Base-by-base conservation (phyloP, 1,140 invertebrate genomes). In the Chironomus striatipennis region DNA sequence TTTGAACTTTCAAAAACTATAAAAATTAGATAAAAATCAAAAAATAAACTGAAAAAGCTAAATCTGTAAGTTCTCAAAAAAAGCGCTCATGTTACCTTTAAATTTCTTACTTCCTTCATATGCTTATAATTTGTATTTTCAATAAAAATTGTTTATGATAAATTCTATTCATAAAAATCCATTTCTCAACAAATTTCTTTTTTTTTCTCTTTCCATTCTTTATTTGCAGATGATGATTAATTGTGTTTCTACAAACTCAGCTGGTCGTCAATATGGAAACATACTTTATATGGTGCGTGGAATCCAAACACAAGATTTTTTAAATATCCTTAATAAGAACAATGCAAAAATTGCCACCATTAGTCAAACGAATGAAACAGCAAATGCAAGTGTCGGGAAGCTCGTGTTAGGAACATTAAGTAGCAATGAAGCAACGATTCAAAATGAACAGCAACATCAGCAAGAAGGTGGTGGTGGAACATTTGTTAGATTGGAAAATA, bases 251-350 rank as follows among this genome's bases (percentile, higher is more conserved):
- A 57, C 47, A 57, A 57, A 57, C n/a, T 57, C 47, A 57, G 5
- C 47, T 12, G 12, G 47, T 57, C 65, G 20, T 18, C 65, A 70
- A 12, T 12, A 57, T 57, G 47, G 47, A 57, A 70, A 70, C 10
- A 21, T 70, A 6, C 9, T 70, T 8, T 70, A 70, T 70, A 70
- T 70, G 65, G 65, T 70, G 7, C 65, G 65, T 20, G 65, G 65
- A 20, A 70, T 70, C 9, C 65, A 70, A 70, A 70, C 65, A 20
- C 65, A 70, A 70, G 65, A 70, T 70, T 21, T 70, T 18, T 20
- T 70, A 70, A 70, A 70, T 21, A 20, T 70, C 9, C 65, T 70
- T 17, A 70, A 70, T 20, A 70, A 70, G 65, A 70, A 21, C 65
- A 70, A 20, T 70, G 17, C 65, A 70, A 18, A 21, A 18, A 70